phyloP scores from a whole-genome alignment of 2,888 invertebrate genomes.

The Xylocampa areola region DNA sequence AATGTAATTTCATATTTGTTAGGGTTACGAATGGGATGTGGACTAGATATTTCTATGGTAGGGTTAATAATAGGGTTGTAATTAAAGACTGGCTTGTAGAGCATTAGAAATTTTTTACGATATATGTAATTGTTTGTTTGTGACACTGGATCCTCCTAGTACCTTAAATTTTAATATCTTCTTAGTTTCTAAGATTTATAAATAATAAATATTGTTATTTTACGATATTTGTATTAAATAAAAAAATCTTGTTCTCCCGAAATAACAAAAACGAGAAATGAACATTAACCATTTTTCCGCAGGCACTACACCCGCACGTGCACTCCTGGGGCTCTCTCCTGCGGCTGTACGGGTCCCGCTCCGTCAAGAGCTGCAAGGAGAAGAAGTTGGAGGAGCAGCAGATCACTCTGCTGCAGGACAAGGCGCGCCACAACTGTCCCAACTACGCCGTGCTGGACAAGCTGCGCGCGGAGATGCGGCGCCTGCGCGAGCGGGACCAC shows the following conservation, averaged over 20 bases:
- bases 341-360: constrained; percentile 97
- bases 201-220: no score
- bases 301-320: constrained; percentile 97
- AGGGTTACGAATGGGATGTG: no score
- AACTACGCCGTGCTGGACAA: constrained; percentile 97
- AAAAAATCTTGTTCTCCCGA: not conserved
- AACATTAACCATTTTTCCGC: not conserved
- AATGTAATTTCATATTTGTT: no score
- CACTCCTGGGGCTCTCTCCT: constrained; percentile 98
- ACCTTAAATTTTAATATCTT: no score
- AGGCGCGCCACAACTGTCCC: constrained; percentile 96
- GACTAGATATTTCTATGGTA: no score
- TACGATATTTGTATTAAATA: not conserved
- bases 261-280: no score
- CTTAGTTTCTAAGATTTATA: no score
- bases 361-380: constrained; percentile 97
- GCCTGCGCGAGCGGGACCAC: constrained; percentile 91
- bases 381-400: constrained; percentile 97
- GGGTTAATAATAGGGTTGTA: no score
- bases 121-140: no score
- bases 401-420: constrained; percentile 95
- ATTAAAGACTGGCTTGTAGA: no score
- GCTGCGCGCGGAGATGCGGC: constrained; percentile 94
- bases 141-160: no score
- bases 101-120: no score